These are phyloP conservation scores for Torymus auratus DNA, from an alignment of 2,888 invertebrate species.

Conservation along the genomic window DNA sequence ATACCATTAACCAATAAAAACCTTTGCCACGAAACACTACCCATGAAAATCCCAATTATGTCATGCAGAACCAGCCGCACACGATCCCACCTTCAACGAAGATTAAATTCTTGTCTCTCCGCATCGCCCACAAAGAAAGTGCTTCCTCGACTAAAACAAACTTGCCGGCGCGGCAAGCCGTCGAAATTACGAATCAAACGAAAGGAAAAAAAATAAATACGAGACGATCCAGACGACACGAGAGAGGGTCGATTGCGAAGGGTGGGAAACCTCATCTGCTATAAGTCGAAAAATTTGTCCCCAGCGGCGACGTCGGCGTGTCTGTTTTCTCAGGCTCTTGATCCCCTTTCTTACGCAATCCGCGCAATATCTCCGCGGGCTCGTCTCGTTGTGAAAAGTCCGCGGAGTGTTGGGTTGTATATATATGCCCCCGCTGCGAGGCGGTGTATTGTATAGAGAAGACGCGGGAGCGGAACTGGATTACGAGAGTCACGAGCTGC, in stretches of 20 bases:
- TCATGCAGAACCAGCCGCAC: no score
- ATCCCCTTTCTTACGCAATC: conserved; percentile 44
- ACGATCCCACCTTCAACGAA: no score
- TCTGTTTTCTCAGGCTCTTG: conserved; percentile 40
- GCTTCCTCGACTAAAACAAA: no score
- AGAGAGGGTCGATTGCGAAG: background rate
- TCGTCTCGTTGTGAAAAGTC: no score
- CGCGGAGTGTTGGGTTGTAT: background rate
- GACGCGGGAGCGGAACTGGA: conserved; percentile 40
- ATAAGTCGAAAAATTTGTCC: conserved; percentile 2
- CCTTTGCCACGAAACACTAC: no score
- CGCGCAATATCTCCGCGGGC: background rate
- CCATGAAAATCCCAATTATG: no score
- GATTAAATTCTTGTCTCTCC: no score
- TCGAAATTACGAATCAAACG: no score
- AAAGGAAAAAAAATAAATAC: no score
- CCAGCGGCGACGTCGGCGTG: conserved; percentile 12
- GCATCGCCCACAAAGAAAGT: no score
- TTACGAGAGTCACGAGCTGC: conserved; percentile 49
- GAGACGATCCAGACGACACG: background rate
- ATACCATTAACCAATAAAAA: no score
- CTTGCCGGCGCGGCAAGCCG: no score
- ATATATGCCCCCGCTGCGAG: background rate
- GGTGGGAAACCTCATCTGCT: background rate
- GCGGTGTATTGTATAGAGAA: background rate